A percentile compares a stretch with the other conserved stretches of the same genome.
These are phyloP conservation scores for Bombylius discolor DNA, from an alignment of 2,888 invertebrate genomes.

Conservation along the genomic window DNA sequence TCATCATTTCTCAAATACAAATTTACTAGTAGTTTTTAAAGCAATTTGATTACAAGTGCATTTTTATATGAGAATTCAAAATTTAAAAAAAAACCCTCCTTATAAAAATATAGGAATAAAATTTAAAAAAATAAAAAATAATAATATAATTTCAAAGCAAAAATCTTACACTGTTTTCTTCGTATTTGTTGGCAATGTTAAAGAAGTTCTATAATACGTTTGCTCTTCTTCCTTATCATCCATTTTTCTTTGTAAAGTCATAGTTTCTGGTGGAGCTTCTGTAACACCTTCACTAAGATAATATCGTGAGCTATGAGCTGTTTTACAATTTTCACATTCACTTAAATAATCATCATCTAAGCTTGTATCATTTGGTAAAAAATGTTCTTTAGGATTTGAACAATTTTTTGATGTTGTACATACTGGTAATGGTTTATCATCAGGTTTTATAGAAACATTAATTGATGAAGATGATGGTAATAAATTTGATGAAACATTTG, in stretches of 20 bases:
- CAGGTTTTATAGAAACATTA: not conserved
- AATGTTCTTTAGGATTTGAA: slow-evolving; percentile 36
- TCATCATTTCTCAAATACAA: too few relatives aligned
- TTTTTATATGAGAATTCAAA: too few relatives aligned
- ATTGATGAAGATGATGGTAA: not conserved
- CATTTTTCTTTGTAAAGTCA: slow-evolving; percentile 49
- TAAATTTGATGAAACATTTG: not conserved
- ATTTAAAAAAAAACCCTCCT: too few relatives aligned
- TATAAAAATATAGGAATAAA: too few relatives aligned
- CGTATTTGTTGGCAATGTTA: slow-evolving; percentile 51
- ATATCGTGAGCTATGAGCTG: slow-evolving; percentile 55
- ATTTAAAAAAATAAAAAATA: not conserved
- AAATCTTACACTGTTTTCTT: slow-evolving; percentile 35
- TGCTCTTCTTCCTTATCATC: slow-evolving; percentile 35
- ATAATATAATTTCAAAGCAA: not conserved
- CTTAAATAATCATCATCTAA: slow-evolving; percentile 60
- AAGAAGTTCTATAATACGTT: slow-evolving; percentile 48
- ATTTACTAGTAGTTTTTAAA: too few relatives aligned
- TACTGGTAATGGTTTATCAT: slow-evolving; percentile 31
- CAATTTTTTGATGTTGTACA: slow-evolving; percentile 38
- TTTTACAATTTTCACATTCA: slow-evolving; percentile 77
- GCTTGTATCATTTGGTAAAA: slow-evolving; percentile 36
- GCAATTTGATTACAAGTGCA: too few relatives aligned
- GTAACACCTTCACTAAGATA: slow-evolving; percentile 43
- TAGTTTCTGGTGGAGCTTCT: slow-evolving; percentile 48